Evolutionary conservation across 2,113 vertebrate genomes (phyloP).

Genomic region (Tricholaema leucomelas): DNA sequence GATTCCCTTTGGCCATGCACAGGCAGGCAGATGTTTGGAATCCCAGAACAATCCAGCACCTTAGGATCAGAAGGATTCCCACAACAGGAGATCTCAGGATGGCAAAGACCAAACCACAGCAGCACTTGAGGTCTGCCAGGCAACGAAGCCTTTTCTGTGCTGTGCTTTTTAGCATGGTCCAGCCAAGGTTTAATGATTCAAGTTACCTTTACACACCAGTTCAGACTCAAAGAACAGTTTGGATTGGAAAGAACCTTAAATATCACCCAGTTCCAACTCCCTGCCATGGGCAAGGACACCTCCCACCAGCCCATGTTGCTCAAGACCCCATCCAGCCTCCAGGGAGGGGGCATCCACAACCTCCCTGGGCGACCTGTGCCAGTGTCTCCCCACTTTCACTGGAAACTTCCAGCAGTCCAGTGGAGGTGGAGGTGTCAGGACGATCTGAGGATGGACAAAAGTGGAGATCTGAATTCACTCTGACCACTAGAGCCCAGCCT

Average conservation of each 20-base stretch:
- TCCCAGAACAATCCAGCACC: accelerated
- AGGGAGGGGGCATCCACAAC: too few relatives aligned
- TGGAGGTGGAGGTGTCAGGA: too few relatives aligned
- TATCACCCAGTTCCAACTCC: too few relatives aligned
- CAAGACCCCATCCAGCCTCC: too few relatives aligned
- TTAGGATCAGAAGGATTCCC: neutral
- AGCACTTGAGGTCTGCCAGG: neutral
- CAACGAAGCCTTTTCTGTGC: accelerated
- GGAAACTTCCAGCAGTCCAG: neutral
- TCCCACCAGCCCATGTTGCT: too few relatives aligned
- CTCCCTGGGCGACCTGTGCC: too few relatives aligned
- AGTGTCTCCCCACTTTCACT: too few relatives aligned
- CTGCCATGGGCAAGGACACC: too few relatives aligned
- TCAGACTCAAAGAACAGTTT: too few relatives aligned
- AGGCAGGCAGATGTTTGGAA: accelerated
- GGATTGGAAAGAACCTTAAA: too few relatives aligned
- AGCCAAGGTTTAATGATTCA: neutral
- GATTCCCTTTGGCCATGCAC: accelerated
- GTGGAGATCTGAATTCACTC: neutral
- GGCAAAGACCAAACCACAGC: neutral
- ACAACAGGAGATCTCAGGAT: neutral
- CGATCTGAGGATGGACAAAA: too few relatives aligned
- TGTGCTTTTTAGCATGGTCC: neutral
- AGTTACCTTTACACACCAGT: neutral
- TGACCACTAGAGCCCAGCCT: neutral